Base-by-base conservation (phyloP, 2,888 invertebrate genomes). In the Ceratothoa steindachneri region DNA sequence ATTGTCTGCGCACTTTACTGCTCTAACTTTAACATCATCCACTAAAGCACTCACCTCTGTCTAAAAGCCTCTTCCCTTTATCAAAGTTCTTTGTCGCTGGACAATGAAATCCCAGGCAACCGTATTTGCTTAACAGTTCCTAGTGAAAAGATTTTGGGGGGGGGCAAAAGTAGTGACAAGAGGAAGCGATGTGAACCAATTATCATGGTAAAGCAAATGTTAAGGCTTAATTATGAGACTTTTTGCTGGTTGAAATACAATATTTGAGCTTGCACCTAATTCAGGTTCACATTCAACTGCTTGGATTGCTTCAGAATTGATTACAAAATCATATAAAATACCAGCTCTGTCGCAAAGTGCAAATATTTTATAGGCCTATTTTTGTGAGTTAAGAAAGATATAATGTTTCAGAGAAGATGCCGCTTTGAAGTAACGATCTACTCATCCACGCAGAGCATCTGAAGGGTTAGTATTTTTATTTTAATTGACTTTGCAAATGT, bases 391-490 rank as follows among this genome's bases (percentile, higher is more conserved):
- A 41, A 9, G 5, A 9, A 15, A 15, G 41, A 41, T 41, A 15
- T 41, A 41, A 9, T 41, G 41, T 41, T n/a, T 15, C 41, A 5
- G 5, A 9, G 41, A 41, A 41, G 15, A 15, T 5, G 41, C 5
- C 41, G 15, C 5, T 0, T 30, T 29, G 66, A n/a, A n/a, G n/a
- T n/a, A n/a, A n/a, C n/a, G n/a, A n/a, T n/a, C n/a, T n/a, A n/a
- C 29, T 66, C 3, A 28, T 29, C n/a, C 15, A 66, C 7, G 64
- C 80, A 74, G 27, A 80, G 30, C 31, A 67, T 67, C 28, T 65
- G 41, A 41, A 15, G 15, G 7, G 15, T 5, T 82, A 87, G 88
- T 87, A 60, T 74, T 87, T 55, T 74, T 70, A 67, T 9, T 65
- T 55, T 65, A 80, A 81, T 67, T 79, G 66, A 66, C 67, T 73